These are phyloP conservation scores for Spheniscus mendiculus DNA, from an alignment of 2,113 vertebrate genomes.

Conservation along the genomic window DNA sequence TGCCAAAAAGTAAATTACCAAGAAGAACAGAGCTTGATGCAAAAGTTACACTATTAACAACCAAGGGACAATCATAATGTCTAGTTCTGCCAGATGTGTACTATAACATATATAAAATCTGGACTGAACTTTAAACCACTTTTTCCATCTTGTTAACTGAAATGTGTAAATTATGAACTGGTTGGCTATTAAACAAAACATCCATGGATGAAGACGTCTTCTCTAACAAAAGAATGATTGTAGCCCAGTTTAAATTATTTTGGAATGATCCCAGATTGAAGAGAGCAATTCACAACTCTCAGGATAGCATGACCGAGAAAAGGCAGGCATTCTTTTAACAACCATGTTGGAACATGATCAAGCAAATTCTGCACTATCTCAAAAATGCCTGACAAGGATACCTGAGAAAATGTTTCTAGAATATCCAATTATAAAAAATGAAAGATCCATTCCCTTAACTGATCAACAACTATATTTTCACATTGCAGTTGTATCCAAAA, in stretches of 20 bases:
- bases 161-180: constrained; percentile 41
- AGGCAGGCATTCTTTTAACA: constrained; percentile 45
- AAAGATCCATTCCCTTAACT: neutral
- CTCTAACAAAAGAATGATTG: constrained; percentile 62
- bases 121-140: constrained; percentile 18
- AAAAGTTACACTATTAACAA: neutral
- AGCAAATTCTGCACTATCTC: constrained; percentile 30
- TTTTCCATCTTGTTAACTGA: neutral
- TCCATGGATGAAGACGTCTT: neutral
- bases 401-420: constrained; percentile 25
- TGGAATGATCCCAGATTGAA: constrained; percentile 31
- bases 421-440: neutral
- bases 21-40: neutral
- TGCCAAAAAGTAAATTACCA: neutral
- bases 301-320: neutral
- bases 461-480: neutral
- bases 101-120: neutral
- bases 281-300: constrained; percentile 23
- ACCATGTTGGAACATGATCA: constrained; percentile 39
- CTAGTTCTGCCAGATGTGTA: neutral
- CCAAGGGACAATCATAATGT: neutral
- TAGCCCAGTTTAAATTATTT: constrained; percentile 33
- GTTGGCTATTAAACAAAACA: constrained; percentile 37
- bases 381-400: constrained; percentile 25
- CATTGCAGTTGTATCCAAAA: neutral